These are phyloP conservation scores for Ennomos erosarius DNA, from an alignment of 2,888 invertebrate species.

Conservation along the genomic window DNA sequence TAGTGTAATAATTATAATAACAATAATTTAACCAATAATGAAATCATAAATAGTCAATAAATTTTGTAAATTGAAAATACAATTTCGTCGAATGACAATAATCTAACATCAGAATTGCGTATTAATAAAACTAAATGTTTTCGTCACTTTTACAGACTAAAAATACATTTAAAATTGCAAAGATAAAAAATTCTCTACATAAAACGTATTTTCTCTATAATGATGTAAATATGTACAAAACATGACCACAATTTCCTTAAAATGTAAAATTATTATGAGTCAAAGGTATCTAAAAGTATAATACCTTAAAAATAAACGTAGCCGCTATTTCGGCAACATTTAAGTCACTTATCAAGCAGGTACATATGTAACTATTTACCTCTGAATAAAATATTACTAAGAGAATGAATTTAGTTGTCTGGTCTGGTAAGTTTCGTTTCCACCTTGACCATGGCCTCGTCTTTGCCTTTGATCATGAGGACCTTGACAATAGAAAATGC, in stretches of 20 bases:
- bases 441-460: constrained; percentile 73
- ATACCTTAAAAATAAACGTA: constrained; percentile 19
- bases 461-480: constrained; percentile 69
- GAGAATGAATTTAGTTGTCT: constrained; percentile 13
- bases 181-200: constrained; percentile 18
- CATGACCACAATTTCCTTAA: constrained; percentile 34
- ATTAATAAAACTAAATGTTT: constrained; percentile 18
- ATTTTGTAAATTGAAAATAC: constrained; percentile 6
- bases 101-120: constrained; percentile 19
- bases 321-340: constrained; percentile 6
- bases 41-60: constrained; percentile 1
- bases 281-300: constrained; percentile 32
- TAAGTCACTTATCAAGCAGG: background rate
- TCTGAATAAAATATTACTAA: background rate
- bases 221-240: constrained; percentile 26
- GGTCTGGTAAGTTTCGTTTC: constrained; percentile 75
- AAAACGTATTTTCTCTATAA: constrained; percentile 8
- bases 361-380: constrained; percentile 3
- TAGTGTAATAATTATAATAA: background rate
- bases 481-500: constrained; percentile 73
- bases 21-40: background rate
- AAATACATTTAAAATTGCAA: constrained; percentile 11
- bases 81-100: constrained; percentile 34
- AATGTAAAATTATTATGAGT: constrained; percentile 32
- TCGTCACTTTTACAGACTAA: background rate